Evolutionary conservation across 1,140 invertebrate genomes (phyloP).

Genomic region (Goniozus legneri): DNA sequence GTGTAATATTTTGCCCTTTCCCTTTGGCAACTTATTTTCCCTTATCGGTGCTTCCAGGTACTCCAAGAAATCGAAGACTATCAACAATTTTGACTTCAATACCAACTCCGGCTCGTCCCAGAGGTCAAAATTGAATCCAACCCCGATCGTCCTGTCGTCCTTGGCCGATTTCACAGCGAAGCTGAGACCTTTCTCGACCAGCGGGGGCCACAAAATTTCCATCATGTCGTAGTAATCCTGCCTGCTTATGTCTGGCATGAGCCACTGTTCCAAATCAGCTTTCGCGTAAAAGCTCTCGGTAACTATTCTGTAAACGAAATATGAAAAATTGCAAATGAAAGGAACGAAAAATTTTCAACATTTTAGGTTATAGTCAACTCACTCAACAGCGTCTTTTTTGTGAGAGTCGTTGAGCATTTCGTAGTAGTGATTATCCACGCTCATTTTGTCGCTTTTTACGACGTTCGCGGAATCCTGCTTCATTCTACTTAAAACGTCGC

Average conservation of each 20-base stretch:
- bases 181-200: slow-evolving; percentile 68
- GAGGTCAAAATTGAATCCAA: slow-evolving; percentile 75
- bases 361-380: too few species aligned
- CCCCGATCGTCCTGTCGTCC: slow-evolving; percentile 56
- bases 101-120: slow-evolving; percentile 72
- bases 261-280: slow-evolving; percentile 76
- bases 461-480: slow-evolving; percentile 1
- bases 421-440: slow-evolving; percentile 48
- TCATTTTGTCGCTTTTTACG: slow-evolving; percentile 19
- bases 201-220: slow-evolving; percentile 61
- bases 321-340: not conserved
- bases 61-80: slow-evolving; percentile 78
- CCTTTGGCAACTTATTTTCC: slow-evolving; percentile 61
- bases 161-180: slow-evolving; percentile 60
- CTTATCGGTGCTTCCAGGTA: slow-evolving; percentile 69
- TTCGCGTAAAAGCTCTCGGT: slow-evolving; percentile 79
- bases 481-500: slow-evolving; percentile 58
- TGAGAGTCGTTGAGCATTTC: slow-evolving; percentile 62
- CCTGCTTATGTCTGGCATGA: slow-evolving; percentile 62
- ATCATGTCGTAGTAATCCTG: slow-evolving; percentile 68
- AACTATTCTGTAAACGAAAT: slow-evolving; percentile 64
- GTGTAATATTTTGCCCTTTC: slow-evolving; percentile 70
- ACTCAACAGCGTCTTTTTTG: slow-evolving; percentile 61
- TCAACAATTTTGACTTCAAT: slow-evolving; percentile 62
- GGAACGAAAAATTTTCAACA: too few species aligned